Evolutionary conservation across 2,888 invertebrate genomes (phyloP), one percentile per base, ranked within the genome.

Genomic region (Athalia rosae): DNA sequence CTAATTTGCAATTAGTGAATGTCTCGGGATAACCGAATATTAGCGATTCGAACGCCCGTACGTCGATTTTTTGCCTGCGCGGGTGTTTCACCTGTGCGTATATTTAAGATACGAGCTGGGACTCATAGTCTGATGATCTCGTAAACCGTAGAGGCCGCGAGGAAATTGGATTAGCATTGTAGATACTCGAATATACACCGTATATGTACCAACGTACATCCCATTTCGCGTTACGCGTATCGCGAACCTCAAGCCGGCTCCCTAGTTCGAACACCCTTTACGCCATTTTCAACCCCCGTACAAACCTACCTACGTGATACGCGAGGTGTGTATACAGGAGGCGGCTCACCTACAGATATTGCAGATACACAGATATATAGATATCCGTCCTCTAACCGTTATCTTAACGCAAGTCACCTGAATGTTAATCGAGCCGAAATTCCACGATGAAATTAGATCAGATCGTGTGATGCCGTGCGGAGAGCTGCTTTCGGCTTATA

Each of bases 111-210:
- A n/a, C 11, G 41, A 8, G 45, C 41, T n/a, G 9, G 58, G 56
- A 41, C 59, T 58, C 58, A 41, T 58, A 45, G 48, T 74, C 41
- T 62, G 74, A 50, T 62, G 61, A 74, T 74, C 74, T 74, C 62
- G 74, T 59, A 74, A 62, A 62, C 74, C 61, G 61, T 61, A 62
- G 74, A 48, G 74, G 48, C 62, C 50, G 61, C 13, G 28, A 11
- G 61, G 62, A 74, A 74, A 74, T 74, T 74, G 74, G 74, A 74
- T 74, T 74, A 74, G 74, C 74, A 74, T 74, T 74, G 61, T 62
- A 61, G 61, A 73, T 73, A 59, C 58, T 61, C n/a, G 53, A n/a
- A n/a, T n/a, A 11, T 53, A 8, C 8, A n/a, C 53, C n/a, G n/a
- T n/a, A n/a, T 53, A 53, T 53, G 53, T 53, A 4, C n/a, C n/a